Evolutionary conservation across 2,888 invertebrate genomes (phyloP), one percentile per base, ranked within the genome.

Genomic region (Drosophila dives): DNA sequence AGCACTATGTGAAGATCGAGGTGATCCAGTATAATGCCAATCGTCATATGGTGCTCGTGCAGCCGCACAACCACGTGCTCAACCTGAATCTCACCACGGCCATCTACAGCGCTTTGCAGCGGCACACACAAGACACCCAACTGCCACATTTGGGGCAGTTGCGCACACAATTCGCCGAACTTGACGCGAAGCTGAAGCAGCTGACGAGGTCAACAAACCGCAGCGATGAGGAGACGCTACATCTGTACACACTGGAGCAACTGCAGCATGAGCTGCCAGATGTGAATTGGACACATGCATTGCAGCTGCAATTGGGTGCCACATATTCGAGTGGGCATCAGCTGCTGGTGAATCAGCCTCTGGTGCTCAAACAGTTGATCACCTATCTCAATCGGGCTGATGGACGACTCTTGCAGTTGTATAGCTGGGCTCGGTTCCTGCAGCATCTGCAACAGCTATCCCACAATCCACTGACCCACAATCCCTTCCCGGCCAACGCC

Each of bases 341-440:
- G 20, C 54, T 91, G 42, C 53, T 71, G 38, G 79, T 90, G 6
- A 83, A 89, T n/a, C 80, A 86, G n/a, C 15, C 86, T 8, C 51
- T 54, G 0, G 63, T 67, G 1, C 49, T 92, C 12, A 68, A 72
- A 0, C 66, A 72, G 15, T 2, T 90, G 6, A 76, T 81, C 12
- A n/a, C 33, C 0, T 82, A 79, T 6, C 74, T 91, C 0, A 86
- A 91, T 34, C 55, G 48, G 0, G 55, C 71, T 0, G 81, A 91
- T 26, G 49, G 63, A 0, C 68, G 69, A 0, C 64, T 86, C 10
- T 49, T 91, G 15, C 79, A 79, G 10, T 62, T 91, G 8, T 91
- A 91, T 61, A 81, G 89, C 11, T 32, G 87, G 49, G 78, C 91
- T 0, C 79, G 89, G 0, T 91, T 90, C 11, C 71, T 91, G 5